A percentile compares a stretch with the other conserved stretches of the same genome.
phyloP scores from a whole-genome alignment of 2,888 invertebrate genomes.

The Cordilura impudica region DNA sequence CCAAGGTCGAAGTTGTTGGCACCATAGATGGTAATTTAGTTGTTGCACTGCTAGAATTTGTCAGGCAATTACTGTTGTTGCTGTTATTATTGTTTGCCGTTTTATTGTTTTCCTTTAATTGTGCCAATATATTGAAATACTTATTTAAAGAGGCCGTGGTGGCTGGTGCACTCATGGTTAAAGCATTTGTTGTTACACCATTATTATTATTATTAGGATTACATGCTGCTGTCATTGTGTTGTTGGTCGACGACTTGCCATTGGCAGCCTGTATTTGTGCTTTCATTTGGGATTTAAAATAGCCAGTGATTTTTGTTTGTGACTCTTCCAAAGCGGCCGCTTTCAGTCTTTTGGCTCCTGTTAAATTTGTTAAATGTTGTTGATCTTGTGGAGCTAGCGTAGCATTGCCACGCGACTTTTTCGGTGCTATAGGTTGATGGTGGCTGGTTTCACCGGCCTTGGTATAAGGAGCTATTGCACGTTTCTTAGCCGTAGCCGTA shows the following conservation, averaged over 20 bases:
- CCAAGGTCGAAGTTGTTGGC: background rate
- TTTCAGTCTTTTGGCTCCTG: conserved; percentile 74
- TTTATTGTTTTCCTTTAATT: conserved; percentile 70
- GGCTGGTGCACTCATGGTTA: conserved; percentile 72
- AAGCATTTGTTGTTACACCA: conserved; percentile 66
- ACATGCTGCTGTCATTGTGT: conserved; percentile 58
- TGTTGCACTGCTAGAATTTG: background rate
- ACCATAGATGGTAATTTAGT: background rate
- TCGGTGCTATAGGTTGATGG: conserved; percentile 56
- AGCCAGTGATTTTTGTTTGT: conserved; percentile 89
- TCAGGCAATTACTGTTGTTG: background rate
- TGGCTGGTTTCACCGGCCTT: conserved; percentile 37
- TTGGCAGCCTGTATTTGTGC: conserved; percentile 80
- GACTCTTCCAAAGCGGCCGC: conserved; percentile 76
- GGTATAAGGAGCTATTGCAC: conserved; percentile 57
- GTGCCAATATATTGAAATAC: conserved; percentile 75
- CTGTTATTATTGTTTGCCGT: conserved; percentile 8
- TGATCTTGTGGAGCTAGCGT: conserved; percentile 44
- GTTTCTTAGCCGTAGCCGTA: conserved; percentile 65
- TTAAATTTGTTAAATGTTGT: conserved; percentile 23
- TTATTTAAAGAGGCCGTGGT: conserved; percentile 75
- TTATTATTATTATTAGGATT: conserved; percentile 34
- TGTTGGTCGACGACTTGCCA: conserved; percentile 41
- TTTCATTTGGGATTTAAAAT: conserved; percentile 90
- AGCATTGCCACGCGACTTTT: conserved; percentile 70